Evolutionary conservation across 1,140 invertebrate species (phyloP), one percentile per base, ranked within the genome.

Genomic region (Asbolus verrucosus): DNA sequence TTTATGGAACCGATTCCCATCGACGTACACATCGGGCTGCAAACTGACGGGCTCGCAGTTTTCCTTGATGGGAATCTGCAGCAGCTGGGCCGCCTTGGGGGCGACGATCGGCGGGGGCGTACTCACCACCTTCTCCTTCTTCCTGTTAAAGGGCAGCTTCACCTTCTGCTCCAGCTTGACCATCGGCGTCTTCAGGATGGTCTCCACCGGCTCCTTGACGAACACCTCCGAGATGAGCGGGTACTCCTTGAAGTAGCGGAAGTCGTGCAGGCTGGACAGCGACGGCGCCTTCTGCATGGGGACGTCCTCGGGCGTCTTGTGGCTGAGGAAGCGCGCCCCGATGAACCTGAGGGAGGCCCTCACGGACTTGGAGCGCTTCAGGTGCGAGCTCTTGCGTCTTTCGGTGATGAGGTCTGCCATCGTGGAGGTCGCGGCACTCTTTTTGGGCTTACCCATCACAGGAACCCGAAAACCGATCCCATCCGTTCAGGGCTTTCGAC

Each of bases 341-440:
- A 92, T 87, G 68, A 90, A 80, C 71, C 88, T 86, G 39, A 92
- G 81, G 27, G 91, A 92, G 30, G 89, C 88, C 65, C 91, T 85
- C 72, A 92, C 88, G 27, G 90, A 91, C 73, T 88, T 86, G 68
- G 89, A 88, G 71, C 90, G 85, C 71, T 80, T 80, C 43, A 80
- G 39, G 43, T 71, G 70, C 1, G 36, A 39, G 15, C 30, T 54
- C 70, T 75, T 76, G 13, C 75, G 65, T 33, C 75, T 41, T 67
- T 78, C 75, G 1, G 72, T 70, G 5, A 78, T 36, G 6, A 78
- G 1, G 13, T 78, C 77, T n/a, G 70, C 65, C 76, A 77, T 77
- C 72, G 9, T 63, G 69, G 13, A 5, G 30, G 2, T 16, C 14
- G 46, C 65, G 2, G 19, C 50, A 1, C 36, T 50, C 13, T 54